Evolutionary conservation across 2,113 vertebrate genomes (phyloP).

Genomic region (Chiloscyllium plagiosum): DNA sequence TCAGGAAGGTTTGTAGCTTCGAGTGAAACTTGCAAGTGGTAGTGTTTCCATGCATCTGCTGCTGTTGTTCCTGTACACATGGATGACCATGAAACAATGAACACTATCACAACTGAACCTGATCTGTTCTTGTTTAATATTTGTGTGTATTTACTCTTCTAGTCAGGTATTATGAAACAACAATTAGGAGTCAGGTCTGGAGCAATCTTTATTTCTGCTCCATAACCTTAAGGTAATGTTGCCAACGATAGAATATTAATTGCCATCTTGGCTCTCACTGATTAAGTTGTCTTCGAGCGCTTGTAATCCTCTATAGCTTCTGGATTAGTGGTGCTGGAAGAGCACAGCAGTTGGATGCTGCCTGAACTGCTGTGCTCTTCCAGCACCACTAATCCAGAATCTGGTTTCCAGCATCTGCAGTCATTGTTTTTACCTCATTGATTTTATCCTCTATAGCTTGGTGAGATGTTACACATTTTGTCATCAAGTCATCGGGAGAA

Average conservation of each 20-base stretch:
- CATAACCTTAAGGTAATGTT: not conserved
- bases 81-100: not conserved
- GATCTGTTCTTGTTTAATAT: not conserved
- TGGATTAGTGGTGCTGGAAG: no score
- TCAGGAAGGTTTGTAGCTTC: no score
- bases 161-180: not conserved
- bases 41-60: no score
- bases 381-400: no score
- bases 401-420: no score
- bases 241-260: not conserved
- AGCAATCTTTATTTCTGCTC: not conserved
- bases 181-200: not conserved
- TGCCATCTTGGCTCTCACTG: not conserved
- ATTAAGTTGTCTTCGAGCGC: not conserved
- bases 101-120: not conserved
- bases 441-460: not conserved
- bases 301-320: not conserved
- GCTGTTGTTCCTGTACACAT: no score
- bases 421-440: no score
- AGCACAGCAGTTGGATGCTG: no score
- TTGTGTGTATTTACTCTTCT: not conserved
- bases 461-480: not conserved
- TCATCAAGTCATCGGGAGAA: not conserved
- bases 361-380: no score
- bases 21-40: no score